Conservation (phyloP, 2,888 invertebrate genomes). For the Limenitis camilla region DNA sequence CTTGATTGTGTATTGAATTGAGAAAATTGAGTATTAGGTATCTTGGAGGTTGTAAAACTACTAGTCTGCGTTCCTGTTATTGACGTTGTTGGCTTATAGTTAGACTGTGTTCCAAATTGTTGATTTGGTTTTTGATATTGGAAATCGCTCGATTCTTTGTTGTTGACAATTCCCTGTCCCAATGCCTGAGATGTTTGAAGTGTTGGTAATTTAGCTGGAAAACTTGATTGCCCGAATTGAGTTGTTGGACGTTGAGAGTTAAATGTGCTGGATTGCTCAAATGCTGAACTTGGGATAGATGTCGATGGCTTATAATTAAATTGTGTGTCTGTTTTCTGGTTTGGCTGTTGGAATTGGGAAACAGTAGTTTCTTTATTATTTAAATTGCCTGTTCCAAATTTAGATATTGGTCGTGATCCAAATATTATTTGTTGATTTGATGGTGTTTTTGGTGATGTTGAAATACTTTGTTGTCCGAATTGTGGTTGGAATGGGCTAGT, state of each 20-base stretch:
- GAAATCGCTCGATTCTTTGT: not conserved
- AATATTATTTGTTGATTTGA: not conserved
- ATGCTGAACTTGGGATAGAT: not conserved
- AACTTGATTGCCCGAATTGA: not conserved
- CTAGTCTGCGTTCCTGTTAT: not conserved
- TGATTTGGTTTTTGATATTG: conserved; percentile 1
- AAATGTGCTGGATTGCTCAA: not conserved
- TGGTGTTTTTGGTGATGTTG: not conserved
- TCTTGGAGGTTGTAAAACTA: not conserved
- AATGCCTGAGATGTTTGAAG: not conserved
- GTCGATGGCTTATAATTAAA: not conserved
- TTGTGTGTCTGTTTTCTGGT: not conserved
- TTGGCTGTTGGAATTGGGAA: not conserved
- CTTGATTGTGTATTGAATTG: not conserved
- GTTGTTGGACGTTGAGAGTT: not conserved
- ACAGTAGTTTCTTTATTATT: not conserved
- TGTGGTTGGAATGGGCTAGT: not conserved
- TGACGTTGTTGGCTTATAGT: not conserved
- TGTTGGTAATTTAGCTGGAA: not conserved
- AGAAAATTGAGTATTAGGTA: not conserved
- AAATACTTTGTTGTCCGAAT: not conserved
- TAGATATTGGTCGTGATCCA: not conserved
- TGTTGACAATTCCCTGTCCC: not conserved
- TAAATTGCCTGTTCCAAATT: not conserved
- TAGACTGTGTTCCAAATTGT: not conserved